Base-by-base conservation (phyloP, 2,888 invertebrate species). In the Caenorhabditis parvicauda region DNA sequence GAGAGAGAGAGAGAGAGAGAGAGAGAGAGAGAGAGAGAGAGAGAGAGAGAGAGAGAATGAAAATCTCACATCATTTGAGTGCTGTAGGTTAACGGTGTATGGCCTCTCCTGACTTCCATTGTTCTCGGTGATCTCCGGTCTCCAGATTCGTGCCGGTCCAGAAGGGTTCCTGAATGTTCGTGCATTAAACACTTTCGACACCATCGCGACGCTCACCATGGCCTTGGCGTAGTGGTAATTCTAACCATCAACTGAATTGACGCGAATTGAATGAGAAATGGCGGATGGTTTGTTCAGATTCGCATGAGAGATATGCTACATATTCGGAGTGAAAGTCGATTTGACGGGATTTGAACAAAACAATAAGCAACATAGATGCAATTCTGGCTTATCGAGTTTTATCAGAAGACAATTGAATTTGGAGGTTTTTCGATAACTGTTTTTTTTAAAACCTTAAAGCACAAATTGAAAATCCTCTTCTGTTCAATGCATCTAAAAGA, bases 81-180 rank as follows among this genome's bases (percentile, higher is more conserved):
- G 70, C 45, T 70, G 61, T 41, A 70, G 54, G 39, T 58, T 59
- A 42, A 70, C 70, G 0, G 48, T 47, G 48, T 55, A 67, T 19
- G 67, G 66, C 25, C 60, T 54, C 17, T 63, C 54, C 4, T 67
- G 54, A 17, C 54, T 45, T 25, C 52, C 53, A 24, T 54, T 49
- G 44, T 69, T 68, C 35, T 67, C 67, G 5, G 63, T 63, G 28
- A 73, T 60, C 50, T 73, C 71, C 7, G 73, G 73, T 43, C 64
- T 58, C 73, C 73, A 73, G 45, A 73, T 65, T 29, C 71, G 54
- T 14, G n/a, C 42, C 0, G 51, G 50, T 12, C 64, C 67, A 17
- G 68, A 58, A 2, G 59, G 52, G 38, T 57, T 59, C 70, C 72
- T 70, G 51, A 44, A 67, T 32, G 12, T 44, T 32, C 19, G 32